Conservation (phyloP, 2,797 vertebrate genomes). For the Natrix natrix region DNA sequence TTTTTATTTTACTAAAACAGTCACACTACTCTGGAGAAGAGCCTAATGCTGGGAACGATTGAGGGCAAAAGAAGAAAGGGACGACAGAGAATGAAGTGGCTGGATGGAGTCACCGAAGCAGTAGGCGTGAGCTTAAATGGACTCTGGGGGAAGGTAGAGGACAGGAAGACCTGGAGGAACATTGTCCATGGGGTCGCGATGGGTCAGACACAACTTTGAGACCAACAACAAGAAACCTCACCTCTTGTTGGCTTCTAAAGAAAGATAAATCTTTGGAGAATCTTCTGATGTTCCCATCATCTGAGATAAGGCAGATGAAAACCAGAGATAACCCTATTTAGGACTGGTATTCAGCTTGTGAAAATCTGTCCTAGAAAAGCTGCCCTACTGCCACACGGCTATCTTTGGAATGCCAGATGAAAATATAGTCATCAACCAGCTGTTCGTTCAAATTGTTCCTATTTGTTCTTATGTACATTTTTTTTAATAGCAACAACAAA, state of each 20-base stretch:
- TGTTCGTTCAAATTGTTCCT: not conserved
- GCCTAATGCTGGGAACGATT: too few species aligned
- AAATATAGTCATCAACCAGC: not conserved
- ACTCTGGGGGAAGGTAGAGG: too few species aligned
- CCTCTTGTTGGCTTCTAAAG: not conserved
- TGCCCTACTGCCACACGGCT: not conserved
- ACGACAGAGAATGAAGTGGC: too few species aligned
- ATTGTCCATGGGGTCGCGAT: too few species aligned
- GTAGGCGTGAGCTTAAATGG: too few species aligned
- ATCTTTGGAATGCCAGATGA: not conserved
- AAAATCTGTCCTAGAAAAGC: not conserved
- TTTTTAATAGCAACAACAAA: not conserved
- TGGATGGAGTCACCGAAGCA: too few species aligned
- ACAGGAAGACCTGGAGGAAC: too few species aligned
- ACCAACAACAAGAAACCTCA: too few species aligned
- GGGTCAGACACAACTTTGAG: too few species aligned
- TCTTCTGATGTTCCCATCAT: not conserved
- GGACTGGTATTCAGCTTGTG: not conserved
- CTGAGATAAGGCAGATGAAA: not conserved
- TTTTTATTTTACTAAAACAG: not conserved
- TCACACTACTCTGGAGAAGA: not conserved
- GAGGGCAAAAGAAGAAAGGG: too few species aligned
- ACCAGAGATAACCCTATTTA: not conserved
- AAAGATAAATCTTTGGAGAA: not conserved
- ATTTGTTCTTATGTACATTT: not conserved